A percentile compares a stretch with the other conserved stretches of the same genome.
phyloP scores from a whole-genome alignment of 2,888 invertebrate species.

The Perizoma flavofasciatum region DNA sequence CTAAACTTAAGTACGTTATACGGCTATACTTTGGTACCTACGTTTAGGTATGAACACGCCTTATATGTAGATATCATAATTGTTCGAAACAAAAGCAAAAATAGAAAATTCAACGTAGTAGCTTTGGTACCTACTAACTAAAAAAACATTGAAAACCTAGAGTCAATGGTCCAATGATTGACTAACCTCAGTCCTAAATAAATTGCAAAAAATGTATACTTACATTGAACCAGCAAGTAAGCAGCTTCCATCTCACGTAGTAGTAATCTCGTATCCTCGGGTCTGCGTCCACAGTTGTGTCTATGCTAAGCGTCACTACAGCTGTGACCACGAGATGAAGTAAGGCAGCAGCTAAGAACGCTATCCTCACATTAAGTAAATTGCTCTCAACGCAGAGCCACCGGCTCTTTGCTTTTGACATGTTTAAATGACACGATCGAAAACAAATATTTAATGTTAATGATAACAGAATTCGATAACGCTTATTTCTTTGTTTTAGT shows the following conservation, averaged over 20 bases:
- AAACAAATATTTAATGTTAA: neutral
- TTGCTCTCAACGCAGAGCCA: constrained; percentile 2
- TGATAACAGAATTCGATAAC: neutral
- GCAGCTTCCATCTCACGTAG: constrained; percentile 50
- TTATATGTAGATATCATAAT: too few relatives aligned
- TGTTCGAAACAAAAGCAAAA: too few relatives aligned
- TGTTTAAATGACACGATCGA: constrained; percentile 4
- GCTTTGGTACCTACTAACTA: too few relatives aligned
- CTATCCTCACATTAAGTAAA: constrained; percentile 24
- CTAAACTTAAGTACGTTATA: too few relatives aligned
- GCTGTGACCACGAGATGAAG: constrained; percentile 49
- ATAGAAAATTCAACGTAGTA: too few relatives aligned
- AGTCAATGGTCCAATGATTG: too few relatives aligned
- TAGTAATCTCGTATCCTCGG: constrained; percentile 47
- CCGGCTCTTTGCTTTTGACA: neutral
- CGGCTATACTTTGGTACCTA: too few relatives aligned
- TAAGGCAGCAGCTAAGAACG: constrained; percentile 34
- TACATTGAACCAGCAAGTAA: constrained; percentile 63
- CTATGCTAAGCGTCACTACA: constrained; percentile 47
- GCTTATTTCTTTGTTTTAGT: too few relatives aligned
- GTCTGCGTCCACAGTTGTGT: constrained; percentile 52
- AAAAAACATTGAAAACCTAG: too few relatives aligned
- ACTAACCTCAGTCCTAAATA: neutral
- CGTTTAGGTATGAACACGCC: too few relatives aligned
- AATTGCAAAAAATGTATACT: constrained; percentile 29